Base-by-base conservation (phyloP, 2,113 vertebrate species). In the Melanostigma gelatinosum region DNA sequence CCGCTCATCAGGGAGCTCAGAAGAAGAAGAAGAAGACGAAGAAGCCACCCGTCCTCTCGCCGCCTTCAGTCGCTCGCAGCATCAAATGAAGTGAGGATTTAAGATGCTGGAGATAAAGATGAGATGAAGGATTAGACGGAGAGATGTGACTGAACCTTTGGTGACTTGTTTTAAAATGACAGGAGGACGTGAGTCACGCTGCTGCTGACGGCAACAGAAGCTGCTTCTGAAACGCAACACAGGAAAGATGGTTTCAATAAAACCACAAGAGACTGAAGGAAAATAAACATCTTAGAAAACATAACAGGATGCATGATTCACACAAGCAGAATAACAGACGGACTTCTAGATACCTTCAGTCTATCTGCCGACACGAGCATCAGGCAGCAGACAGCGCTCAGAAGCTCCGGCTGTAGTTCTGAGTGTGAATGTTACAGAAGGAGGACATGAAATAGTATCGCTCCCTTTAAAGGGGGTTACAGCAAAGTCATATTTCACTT, bases 101-200 rank as follows among this genome's bases (percentile, higher is more conserved):
- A 83, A 87, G 79, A 88, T 72, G 66, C 54, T 20, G 74, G 8
- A 62, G 79, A 90, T 86, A 86, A 84, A 74, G 1, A 71, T 52
- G 36, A 88, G 84, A 85, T 85, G 72, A 86, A 75, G 77, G 82
- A 90, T 90, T 83, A 81, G 76, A 77, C 72, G 1, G 20, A 36
- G 48, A 83, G 64, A 80, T 74, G 48, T 34, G 72, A 70, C 61
- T 71, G 85, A 85, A 90, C 89, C 83, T 62, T 76, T 62, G n/a
- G 74, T 88, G 89, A 85, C 84, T 82, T 65, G 70, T 77, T 87
- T 84, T 61, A 50, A 85, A 79, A 84, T 71, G 61, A 77, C 63
- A 67, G 36, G 57, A 82, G 34, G 77, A 69, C 76, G 27, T 16
- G 42, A 55, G 61, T 6, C 29, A 16, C 27, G 1, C 29, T 44